Conservation (phyloP, 2,888 invertebrate genomes). For the Tachystola acroxantha region DNA sequence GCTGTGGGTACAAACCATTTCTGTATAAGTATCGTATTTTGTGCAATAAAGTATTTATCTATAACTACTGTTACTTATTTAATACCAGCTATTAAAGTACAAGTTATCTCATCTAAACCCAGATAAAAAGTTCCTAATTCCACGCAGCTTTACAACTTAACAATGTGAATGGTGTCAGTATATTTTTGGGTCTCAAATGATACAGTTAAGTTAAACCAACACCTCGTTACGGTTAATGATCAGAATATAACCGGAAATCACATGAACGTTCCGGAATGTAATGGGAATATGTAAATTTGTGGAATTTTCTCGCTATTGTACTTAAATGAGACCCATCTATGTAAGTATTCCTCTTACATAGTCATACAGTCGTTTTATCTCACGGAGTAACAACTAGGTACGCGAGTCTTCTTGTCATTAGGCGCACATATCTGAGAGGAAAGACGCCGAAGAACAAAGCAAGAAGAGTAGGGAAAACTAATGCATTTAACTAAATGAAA, state of each 20-base stretch:
- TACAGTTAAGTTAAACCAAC: conserved; percentile 7
- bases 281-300: conserved; percentile 38
- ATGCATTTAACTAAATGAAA: too few species aligned
- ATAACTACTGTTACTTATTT: too few species aligned
- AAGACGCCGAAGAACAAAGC: too few species aligned
- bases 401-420: background rate
- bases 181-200: conserved; percentile 14
- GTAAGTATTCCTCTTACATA: background rate
- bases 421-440: background rate
- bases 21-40: too few species aligned
- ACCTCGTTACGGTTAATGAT: conserved; percentile 9
- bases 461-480: too few species aligned
- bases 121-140: background rate
- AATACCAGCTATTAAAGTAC: too few species aligned
- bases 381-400: too few species aligned
- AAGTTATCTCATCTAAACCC: background rate
- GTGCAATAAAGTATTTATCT: too few species aligned
- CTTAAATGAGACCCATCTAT: conserved; percentile 7
- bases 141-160: background rate
- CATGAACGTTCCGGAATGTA: conserved; percentile 37
- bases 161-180: conserved; percentile 27
- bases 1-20: too few species aligned
- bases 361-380: background rate
- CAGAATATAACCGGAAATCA: conserved; percentile 25
- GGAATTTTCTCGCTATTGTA: conserved; percentile 46